Base-by-base conservation (phyloP, 2,797 vertebrate genomes). In the Heteromormyrus szaboi region DNA sequence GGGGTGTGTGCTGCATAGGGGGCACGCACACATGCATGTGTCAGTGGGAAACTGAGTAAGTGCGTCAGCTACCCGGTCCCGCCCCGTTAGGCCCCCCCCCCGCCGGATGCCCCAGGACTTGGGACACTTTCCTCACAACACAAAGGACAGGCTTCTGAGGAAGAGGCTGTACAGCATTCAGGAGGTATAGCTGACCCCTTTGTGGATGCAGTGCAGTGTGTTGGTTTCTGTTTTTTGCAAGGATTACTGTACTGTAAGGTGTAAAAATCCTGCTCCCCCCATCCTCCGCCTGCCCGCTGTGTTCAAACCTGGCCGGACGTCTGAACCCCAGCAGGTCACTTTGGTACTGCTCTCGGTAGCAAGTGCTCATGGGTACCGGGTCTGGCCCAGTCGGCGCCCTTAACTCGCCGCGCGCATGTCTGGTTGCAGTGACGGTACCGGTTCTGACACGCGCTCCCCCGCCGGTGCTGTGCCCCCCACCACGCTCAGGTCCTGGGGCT, bases 321-420 rank as follows among this genome's bases (percentile, higher is more conserved):
- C 33, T 6, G 62, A 68, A 68, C 11, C 25, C 46, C 12, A 53
- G 29, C 6, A 29, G 72, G 17, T 41, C 9, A 93, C 95, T 94
- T 93, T 91, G 95, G 94, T 93, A 95, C 94, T 93, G 92, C 89
- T 91, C 92, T 56, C 93, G 9, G 87, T 25, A 68, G 17, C 17
- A 33, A 86, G 62, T 62, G 29, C 81, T 86, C 83, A 86, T 46
- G 88, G 19, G 12, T 11, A 22, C n/a, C 33, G 37, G 33, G 22
- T 90, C 91, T 90, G 89, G 89, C 79, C 92, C 76, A 91, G 95
- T 95, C 94, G 93, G 94, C 94, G 91, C 89, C 85, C 90, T 94
- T 96, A 97, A 93, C 95, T 97, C 85, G 90, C 92, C 22, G 92
- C 22, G 25, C 92, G 93, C 87, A 89, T 92, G 89, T 96, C 94